Percentiles rank a stretch among this genome's conserved stretches.
Evolutionary conservation across 2,888 invertebrate genomes (phyloP).

Genomic region (Plebejus melissa): DNA sequence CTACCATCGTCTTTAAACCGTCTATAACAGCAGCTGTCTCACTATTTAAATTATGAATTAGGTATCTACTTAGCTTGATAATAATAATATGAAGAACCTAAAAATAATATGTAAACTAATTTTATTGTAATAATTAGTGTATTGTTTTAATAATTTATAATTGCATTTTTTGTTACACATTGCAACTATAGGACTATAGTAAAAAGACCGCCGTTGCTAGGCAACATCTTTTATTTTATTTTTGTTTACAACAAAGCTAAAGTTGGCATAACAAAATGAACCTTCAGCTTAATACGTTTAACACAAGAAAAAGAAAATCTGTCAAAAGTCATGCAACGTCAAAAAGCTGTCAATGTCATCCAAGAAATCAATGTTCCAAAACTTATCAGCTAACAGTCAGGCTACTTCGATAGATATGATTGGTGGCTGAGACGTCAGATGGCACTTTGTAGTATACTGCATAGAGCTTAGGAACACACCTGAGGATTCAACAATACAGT

Average conservation of each 20-base stretch:
- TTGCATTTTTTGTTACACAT: no score
- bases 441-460: background rate
- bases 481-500: constrained; percentile 40
- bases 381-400: background rate
- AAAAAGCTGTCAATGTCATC: constrained; percentile 7
- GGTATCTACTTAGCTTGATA: background rate
- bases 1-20: background rate
- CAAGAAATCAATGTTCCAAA: background rate
- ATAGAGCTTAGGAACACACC: constrained; percentile 31
- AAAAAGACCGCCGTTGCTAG: no score
- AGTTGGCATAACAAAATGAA: background rate
- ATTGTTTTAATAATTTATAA: no score
- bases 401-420: background rate
- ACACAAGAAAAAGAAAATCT: background rate
- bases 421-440: background rate
- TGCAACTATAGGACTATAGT: no score
- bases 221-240: no score
- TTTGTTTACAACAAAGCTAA: no score
- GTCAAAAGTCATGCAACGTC: background rate
- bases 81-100: background rate
- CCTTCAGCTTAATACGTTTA: background rate
- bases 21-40: background rate
- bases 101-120: background rate
- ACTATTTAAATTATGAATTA: background rate
- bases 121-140: no score